A percentile compares a stretch with the other conserved stretches of the same genome.
Evolutionary conservation across 2,888 invertebrate genomes (phyloP).

Genomic region (Loripinus fragilis): DNA sequence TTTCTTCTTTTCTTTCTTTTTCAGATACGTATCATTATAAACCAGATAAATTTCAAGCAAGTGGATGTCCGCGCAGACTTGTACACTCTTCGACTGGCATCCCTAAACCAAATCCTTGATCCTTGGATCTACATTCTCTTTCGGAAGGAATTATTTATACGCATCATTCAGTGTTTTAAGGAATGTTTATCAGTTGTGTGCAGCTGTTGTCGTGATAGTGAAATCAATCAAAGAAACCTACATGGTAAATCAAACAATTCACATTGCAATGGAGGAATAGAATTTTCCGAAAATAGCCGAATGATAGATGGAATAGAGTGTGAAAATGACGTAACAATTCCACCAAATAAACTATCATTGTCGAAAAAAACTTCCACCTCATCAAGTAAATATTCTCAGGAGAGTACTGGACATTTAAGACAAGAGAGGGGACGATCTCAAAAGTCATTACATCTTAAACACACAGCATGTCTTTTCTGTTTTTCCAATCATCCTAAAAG

Average conservation of each 20-base stretch:
- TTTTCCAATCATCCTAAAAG: conserved; percentile 18
- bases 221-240: neutral
- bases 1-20: conserved; percentile 30
- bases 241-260: neutral
- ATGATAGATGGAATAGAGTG: neutral
- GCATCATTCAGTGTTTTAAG: neutral
- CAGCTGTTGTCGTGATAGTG: neutral
- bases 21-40: conserved; percentile 68
- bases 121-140: conserved; percentile 83
- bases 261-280: neutral
- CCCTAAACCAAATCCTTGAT: conserved; percentile 82
- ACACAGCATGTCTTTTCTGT: conserved; percentile 27
- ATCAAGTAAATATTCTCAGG: neutral
- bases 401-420: neutral
- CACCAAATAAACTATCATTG: neutral
- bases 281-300: conserved; percentile 2
- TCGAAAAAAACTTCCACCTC: neutral
- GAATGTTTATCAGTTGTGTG: neutral
- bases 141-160: conserved; percentile 65
- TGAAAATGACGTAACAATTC: neutral
- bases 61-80: conserved; percentile 69
- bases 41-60: conserved; percentile 55
- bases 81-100: conserved; percentile 79
- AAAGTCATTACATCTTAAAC: neutral
- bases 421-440: neutral